phyloP scores from a whole-genome alignment of 2,888 invertebrate species.

The Ceramica pisi region DNA sequence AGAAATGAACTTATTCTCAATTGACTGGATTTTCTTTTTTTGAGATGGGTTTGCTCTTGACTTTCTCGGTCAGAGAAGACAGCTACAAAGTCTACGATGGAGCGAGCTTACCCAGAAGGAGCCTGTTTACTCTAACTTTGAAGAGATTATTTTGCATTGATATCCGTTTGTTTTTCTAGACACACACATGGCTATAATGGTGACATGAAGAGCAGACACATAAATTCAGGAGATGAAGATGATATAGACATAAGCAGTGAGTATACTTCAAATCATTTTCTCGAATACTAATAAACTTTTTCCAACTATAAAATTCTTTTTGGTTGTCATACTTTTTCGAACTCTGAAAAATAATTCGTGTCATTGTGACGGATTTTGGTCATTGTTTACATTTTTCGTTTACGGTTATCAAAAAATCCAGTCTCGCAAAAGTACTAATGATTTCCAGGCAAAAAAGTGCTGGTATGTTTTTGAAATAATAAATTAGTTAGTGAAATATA shows the following conservation, averaged over 20 bases:
- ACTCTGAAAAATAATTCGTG: constrained; percentile 20
- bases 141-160: no score
- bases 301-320: constrained; percentile 5
- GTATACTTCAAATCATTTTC: constrained; percentile 61
- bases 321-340: constrained; percentile 15
- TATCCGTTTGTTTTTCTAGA: constrained; percentile 72
- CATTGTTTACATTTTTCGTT: constrained; percentile 53
- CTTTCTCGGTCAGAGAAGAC: no score
- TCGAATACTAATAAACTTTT: constrained; percentile 15
- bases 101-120: no score
- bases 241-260: constrained; percentile 89
- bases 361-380: constrained; percentile 46
- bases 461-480: constrained; percentile 57
- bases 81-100: no score
- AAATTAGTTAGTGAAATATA: constrained; percentile 26
- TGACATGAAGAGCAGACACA: constrained; percentile 86
- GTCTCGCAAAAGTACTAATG: constrained; percentile 41
- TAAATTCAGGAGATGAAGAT: constrained; percentile 89
- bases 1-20: background rate
- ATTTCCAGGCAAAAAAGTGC: constrained; percentile 28
- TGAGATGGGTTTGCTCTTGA: no score
- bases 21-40: background rate
- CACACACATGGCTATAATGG: constrained; percentile 89
- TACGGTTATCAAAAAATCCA: constrained; percentile 12
- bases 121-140: no score